Evolutionary conservation across 2,888 invertebrate species (phyloP).

Genomic region (Atethmia centrago): DNA sequence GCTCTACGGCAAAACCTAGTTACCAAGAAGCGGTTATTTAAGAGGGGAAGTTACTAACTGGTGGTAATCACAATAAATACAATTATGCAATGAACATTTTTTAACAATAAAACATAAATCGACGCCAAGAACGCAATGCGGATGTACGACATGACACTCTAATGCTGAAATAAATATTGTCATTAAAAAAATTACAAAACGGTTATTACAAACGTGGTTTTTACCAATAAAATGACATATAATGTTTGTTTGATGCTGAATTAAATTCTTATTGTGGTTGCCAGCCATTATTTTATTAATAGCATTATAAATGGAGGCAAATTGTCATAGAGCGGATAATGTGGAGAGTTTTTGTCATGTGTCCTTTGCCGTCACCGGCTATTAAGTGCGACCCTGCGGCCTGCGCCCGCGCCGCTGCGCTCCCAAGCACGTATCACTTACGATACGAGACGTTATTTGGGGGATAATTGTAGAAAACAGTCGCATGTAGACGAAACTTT

Average conservation of each 20-base stretch:
- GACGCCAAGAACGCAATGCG: constrained; percentile 69
- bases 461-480: constrained; percentile 61
- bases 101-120: constrained; percentile 75
- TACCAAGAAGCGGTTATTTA: constrained; percentile 51
- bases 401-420: constrained; percentile 46
- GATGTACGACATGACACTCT: constrained; percentile 74
- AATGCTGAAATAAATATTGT: constrained; percentile 83
- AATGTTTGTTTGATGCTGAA: constrained; percentile 85
- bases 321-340: constrained; percentile 82
- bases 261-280: constrained; percentile 75
- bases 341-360: constrained; percentile 83
- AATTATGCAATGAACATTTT: constrained; percentile 70
- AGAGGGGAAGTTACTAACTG: constrained; percentile 43
- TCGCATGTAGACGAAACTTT: constrained; percentile 57
- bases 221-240: constrained; percentile 86
- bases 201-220: constrained; percentile 73
- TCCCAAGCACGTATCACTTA: constrained; percentile 57
- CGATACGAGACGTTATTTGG: constrained; percentile 57
- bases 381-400: constrained; percentile 70
- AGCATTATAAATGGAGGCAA: constrained; percentile 87
- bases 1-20: constrained; percentile 42
- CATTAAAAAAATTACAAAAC: constrained; percentile 77
- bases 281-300: constrained; percentile 86
- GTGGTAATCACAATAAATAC: constrained; percentile 55
- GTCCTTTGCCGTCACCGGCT: constrained; percentile 78